Evolutionary conservation across 2,888 invertebrate genomes (phyloP), one percentile per base, ranked within the genome.

Genomic region (Conistra vaccinii): DNA sequence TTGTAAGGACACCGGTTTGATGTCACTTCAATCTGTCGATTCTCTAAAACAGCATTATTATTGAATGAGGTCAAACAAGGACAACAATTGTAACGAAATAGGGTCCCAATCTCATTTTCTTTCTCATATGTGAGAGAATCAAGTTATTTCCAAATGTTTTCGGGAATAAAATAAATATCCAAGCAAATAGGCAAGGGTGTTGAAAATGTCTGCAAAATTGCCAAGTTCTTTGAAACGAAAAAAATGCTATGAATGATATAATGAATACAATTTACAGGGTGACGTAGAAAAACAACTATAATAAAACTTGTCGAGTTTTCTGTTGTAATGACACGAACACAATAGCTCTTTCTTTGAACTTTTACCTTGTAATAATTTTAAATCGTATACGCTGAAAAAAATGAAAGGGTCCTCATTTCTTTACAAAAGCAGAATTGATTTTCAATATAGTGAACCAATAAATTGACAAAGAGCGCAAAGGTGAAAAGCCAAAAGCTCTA

Each of bases 71-170:
- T 77, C 79, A 79, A 85, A 81, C 68, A 74, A 78, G 81, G 70
- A 71, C 80, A 77, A 79, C 73, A 85, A 79, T 77, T 65, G 69
- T 67, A 73, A 74, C 68, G 82, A 87, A 90, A 91, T 87, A 84
- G 84, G 85, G 87, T 85, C 85, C 80, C 88, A 85, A 80, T 85
- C 83, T 83, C 78, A 78, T 86, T 90, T 90, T 88, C 88, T 83
- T 77, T 80, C 81, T 85, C 81, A 68, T 82, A 79, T 80, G 78
- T 73, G 81, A 74, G 77, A 74, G 81, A 80, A 79, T 85, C 77
- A 79, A 78, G 72, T 85, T 83, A 81, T 83, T 70, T 68, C 71
- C 62, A 78, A 81, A 85, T 79, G 78, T 80, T 86, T 82, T 73
- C 32, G 78, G 74, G 77, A 53, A 86, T 74, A 77, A 83, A 80